Base-by-base conservation (phyloP, 2,113 vertebrate genomes). In the Eonycteris spelaea region DNA sequence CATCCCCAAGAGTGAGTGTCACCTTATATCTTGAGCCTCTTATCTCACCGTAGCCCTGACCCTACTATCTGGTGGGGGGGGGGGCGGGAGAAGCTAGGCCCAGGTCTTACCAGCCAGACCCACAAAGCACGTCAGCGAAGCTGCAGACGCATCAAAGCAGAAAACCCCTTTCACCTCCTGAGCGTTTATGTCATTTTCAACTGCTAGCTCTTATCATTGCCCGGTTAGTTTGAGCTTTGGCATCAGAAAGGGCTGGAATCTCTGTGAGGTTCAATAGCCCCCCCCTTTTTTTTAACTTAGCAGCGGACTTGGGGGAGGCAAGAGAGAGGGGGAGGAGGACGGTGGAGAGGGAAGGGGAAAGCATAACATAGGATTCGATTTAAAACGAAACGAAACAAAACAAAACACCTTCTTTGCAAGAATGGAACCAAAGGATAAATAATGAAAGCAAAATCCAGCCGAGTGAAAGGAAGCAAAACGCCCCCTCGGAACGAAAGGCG, bases 391-490 rank as follows among this genome's bases (percentile, higher is more conserved):
- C 13, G 1, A 1, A 74, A 40, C 68, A 40, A 43, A 18, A 43
- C 11, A n/a, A 35, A 74, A 75, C 33, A 67, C 1, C 33, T 57
- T 84, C 33, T 96, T 89, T 94, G 30, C 53, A 89, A 77, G 48
- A 30, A 11, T 21, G 35, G 51, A 93, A 38, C 53, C 24, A 22
- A 61, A 77, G 53, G 38, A 80, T 86, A 87, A 90, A 78, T 51
- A 35, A 77, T 80, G n/a, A 88, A 92, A 88, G 65, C 24, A 61
- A 73, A 68, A 65, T 94, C 80, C 78, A 71, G 30, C 68, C 3
- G 89, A 53, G 51, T 48, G 83, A 43, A 78, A 91, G 82, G 70
- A 78, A 63, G 80, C 33, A 4, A 48, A 84, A 80, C 0, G 3
- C 45, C 83, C 21, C 40, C 74, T 86, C 45, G 48, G 30, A 78